Base-by-base conservation (phyloP, 2,797 vertebrate species). In the Miichthys miiuy region DNA sequence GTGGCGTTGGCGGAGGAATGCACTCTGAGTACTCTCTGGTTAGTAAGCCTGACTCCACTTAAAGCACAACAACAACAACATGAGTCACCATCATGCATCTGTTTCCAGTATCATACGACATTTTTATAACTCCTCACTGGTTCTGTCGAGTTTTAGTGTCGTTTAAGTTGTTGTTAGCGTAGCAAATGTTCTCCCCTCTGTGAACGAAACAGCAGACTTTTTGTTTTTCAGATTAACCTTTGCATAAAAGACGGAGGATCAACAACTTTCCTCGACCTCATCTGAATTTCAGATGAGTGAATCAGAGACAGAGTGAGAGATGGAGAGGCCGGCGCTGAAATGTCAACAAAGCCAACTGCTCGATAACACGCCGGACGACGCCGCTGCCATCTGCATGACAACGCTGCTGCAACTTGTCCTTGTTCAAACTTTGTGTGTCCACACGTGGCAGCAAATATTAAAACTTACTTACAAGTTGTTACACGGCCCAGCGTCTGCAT, bases 271-370 rank as follows among this genome's bases (percentile, higher is more conserved):
- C 60, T 48, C 70, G 4, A 8, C 44, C 80, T 88, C 80, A 86
- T 91, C 87, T 91, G n/a, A 78, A 88, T 88, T 91, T 88, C 76
- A 86, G 77, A 87, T 79, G 87, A 87, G 85, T 87, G 88, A 91
- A 62, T 91, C 89, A 91, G 80, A 85, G 77, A 55, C 75, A 9
- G 78, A 81, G 84, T 80, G 85, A 82, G 88, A 88, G 72, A 88
- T 80, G 80, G 75, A 87, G 82, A 68, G 71, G 50, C 42, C 56
- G 46, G 23, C 69, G 3, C 57, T 25, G 60, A 93, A 94, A 93
- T 93, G 94, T 92, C 91, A 93, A 72, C 87, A 70, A 81, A 87
- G 90, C 88, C 87, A 88, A 82, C 89, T 92, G 92, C 88, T 91
- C 84, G 4, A 81, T 83, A 74, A 83, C 52, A 68, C 3, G 69